phyloP scores from a whole-genome alignment of 30 jellyfish, hydroid and myxozoan species.

The Cassiopea andromeda region DNA sequence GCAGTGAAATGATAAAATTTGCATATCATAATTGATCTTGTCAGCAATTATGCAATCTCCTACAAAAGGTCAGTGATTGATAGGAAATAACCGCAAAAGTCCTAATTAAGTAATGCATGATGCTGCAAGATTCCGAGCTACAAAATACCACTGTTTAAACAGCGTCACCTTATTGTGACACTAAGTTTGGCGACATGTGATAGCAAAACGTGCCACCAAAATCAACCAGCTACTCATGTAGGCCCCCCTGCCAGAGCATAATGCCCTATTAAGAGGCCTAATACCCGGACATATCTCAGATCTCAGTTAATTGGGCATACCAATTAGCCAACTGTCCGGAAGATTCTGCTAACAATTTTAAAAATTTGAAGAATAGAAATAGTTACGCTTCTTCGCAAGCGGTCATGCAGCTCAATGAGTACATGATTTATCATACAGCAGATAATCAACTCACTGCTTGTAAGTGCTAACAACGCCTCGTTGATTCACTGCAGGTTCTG shows the following conservation, averaged over 20 bases:
- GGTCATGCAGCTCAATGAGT: slow-evolving; percentile 50
- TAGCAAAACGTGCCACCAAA: no score
- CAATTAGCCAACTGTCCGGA: slow-evolving; percentile 15
- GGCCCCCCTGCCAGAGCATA: neutral
- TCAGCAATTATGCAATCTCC: no score
- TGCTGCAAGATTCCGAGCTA: no score
- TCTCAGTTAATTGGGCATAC: slow-evolving; percentile 19
- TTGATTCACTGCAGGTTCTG: neutral
- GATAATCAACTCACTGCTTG: neutral
- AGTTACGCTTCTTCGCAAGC: slow-evolving; percentile 8
- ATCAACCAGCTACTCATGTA: no score
- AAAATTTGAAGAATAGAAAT: slow-evolving; percentile 46
- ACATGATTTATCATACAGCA: neutral
- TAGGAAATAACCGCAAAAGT: no score
- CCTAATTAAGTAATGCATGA: no score
- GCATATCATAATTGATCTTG: no score
- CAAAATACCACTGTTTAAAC: no score
- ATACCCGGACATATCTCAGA: neutral
- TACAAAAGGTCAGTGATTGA: no score
- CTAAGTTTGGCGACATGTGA: no score
- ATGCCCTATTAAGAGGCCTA: neutral
- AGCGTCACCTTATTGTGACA: no score
- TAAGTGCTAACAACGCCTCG: neutral
- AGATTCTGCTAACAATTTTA: slow-evolving; percentile 1
- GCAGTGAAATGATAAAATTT: no score